phyloP scores from a whole-genome alignment of 2,888 invertebrate species.

The Caenorhabditis virilis region DNA sequence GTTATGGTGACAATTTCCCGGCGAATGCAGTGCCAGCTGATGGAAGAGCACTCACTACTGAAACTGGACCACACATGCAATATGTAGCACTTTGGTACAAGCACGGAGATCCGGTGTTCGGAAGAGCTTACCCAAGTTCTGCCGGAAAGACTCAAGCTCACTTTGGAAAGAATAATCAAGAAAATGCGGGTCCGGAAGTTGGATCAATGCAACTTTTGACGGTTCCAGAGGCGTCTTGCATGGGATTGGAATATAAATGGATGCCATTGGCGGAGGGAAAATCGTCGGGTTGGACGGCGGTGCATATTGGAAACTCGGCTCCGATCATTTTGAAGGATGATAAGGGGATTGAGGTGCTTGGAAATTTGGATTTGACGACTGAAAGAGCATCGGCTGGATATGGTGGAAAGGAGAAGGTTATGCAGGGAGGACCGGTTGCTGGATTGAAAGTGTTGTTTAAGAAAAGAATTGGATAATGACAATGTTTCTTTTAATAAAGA shows the following conservation, averaged over 20 bases:
- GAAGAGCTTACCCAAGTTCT: slow-evolving; percentile 45
- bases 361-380: slow-evolving; percentile 47
- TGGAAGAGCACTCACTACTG: slow-evolving; percentile 42
- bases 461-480: background rate
- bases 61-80: slow-evolving; percentile 46
- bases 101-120: slow-evolving; percentile 58
- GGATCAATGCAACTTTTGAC: slow-evolving; percentile 55
- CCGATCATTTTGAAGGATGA: slow-evolving; percentile 55
- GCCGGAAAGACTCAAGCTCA: slow-evolving; percentile 48
- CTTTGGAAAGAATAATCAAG: slow-evolving; percentile 54
- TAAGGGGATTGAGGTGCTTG: slow-evolving; percentile 50
- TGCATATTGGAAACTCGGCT: slow-evolving; percentile 50
- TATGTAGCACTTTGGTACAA: slow-evolving; percentile 61
- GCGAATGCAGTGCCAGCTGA: slow-evolving; percentile 45
- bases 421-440: slow-evolving; percentile 29
- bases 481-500: too few species aligned
- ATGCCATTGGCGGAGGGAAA: slow-evolving; percentile 42
- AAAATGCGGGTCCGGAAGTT: slow-evolving; percentile 55
- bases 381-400: slow-evolving; percentile 53
- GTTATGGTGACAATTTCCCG: slow-evolving; percentile 51
- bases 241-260: slow-evolving; percentile 55
- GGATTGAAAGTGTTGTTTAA: slow-evolving; percentile 39
- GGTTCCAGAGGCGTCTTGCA: slow-evolving; percentile 38
- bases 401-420: slow-evolving; percentile 52
- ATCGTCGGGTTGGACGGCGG: slow-evolving; percentile 44